Evolutionary conservation across 2,888 invertebrate genomes (phyloP).

Genomic region (Prosopocoilus inquinatus): DNA sequence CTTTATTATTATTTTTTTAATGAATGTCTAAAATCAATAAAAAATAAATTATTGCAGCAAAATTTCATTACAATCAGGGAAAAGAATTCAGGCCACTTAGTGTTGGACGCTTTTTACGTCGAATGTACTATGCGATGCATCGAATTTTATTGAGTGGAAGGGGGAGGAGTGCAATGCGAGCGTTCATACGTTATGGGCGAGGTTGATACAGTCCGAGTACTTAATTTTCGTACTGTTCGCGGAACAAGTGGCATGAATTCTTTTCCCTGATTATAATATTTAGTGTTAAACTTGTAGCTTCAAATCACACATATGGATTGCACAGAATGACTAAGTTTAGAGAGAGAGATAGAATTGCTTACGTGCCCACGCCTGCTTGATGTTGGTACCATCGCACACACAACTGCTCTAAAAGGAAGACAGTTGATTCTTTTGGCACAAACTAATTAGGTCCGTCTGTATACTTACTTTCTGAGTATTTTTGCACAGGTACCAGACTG

Average conservation of each 20-base stretch:
- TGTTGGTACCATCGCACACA: conserved; percentile 37
- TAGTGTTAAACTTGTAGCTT: conserved; percentile 28
- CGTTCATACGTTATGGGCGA: no score
- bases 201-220: no score
- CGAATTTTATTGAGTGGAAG: no score
- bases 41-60: conserved; percentile 2
- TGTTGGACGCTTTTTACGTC: no score
- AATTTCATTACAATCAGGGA: conserved; percentile 12
- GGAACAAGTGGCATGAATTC: no score
- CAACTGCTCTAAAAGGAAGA: conserved; percentile 45
- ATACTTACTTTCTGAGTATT: conserved; percentile 43
- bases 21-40: conserved; percentile 10
- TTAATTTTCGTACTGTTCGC: no score
- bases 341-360: conserved; percentile 39
- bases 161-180: no score
- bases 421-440: conserved; percentile 50
- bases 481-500: conserved; percentile 49
- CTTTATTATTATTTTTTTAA: no score
- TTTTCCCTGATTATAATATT: no score
- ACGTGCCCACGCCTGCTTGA: conserved; percentile 45
- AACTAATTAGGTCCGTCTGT: conserved; percentile 22
- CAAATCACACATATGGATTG: conserved; percentile 34
- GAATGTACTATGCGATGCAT: no score
- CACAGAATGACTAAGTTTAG: conserved; percentile 40
- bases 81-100: no score